Evolutionary conservation across 2,113 vertebrate species (phyloP).

Genomic region (Muntiacus reevesi): DNA sequence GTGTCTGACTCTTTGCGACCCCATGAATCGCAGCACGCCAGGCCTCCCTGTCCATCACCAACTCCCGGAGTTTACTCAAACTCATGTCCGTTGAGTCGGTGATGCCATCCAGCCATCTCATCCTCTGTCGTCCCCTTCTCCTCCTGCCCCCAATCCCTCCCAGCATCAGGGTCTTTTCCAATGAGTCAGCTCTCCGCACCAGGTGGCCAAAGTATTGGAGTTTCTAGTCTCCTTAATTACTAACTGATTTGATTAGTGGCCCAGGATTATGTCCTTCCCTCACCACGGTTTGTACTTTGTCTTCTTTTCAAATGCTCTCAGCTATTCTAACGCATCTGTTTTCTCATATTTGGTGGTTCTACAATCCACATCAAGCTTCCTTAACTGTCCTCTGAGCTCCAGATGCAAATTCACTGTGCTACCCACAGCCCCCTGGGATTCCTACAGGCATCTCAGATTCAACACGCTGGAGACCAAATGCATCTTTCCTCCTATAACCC

Average conservation of each 20-base stretch:
- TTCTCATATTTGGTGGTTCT: background rate
- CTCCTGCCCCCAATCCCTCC: no score
- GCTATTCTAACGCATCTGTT: background rate
- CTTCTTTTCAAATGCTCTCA: background rate
- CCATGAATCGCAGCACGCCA: no score
- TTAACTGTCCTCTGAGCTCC: background rate
- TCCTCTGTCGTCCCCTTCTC: no score
- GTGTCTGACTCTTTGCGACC: no score
- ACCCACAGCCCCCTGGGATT: background rate
- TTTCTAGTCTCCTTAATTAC: background rate
- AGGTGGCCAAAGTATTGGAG: no score
- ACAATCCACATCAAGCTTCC: background rate
- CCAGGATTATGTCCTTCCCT: background rate
- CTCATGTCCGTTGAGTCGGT: no score
- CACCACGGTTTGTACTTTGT: background rate
- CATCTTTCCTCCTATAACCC: background rate
- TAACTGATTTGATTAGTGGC: background rate
- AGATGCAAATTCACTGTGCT: background rate
- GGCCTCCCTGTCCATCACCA: no score
- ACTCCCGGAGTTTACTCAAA: no score
- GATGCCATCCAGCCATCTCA: no score
- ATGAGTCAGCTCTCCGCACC: no score
- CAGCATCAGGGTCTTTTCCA: no score
- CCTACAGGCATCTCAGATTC: background rate
- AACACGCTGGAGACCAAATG: background rate